Evolutionary conservation across 2,888 invertebrate genomes (phyloP).

Genomic region (Coleophora deauratella): DNA sequence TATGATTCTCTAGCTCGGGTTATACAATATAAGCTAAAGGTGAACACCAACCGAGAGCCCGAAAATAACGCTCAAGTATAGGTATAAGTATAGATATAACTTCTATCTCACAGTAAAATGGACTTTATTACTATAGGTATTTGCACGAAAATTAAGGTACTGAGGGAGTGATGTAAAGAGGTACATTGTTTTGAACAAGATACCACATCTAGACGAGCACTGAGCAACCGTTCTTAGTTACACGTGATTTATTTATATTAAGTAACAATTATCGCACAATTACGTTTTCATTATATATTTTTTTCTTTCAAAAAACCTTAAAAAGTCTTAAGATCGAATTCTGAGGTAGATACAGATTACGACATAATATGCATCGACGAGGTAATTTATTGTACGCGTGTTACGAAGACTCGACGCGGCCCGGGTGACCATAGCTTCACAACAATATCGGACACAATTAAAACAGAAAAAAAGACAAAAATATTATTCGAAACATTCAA

Average conservation of each 20-base stretch:
- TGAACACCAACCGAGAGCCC: constrained; percentile 55
- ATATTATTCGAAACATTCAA: too few species aligned
- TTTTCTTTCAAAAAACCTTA: constrained; percentile 54
- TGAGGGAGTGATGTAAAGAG: constrained; percentile 32
- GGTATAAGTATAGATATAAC: constrained; percentile 48
- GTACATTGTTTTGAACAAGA: constrained; percentile 53
- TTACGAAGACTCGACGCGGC: constrained; percentile 36
- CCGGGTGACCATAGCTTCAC: constrained; percentile 21
- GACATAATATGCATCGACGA: constrained; percentile 67
- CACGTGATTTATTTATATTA: constrained; percentile 59
- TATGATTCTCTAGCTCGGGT: constrained; percentile 61
- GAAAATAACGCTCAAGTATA: constrained; percentile 41
- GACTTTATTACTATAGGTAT: constrained; percentile 38
- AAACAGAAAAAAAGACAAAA: constrained; percentile 15
- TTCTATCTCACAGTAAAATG: constrained; percentile 65
- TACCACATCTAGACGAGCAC: constrained; percentile 50
- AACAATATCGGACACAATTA: constrained; percentile 14
- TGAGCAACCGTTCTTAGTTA: constrained; percentile 64
- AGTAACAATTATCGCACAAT: constrained; percentile 68
- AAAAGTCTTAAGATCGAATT: constrained; percentile 71
- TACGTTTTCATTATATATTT: too few species aligned
- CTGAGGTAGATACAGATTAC: constrained; percentile 58
- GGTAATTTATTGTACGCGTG: constrained; percentile 62
- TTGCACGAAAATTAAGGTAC: constrained; percentile 46
- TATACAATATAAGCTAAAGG: constrained; percentile 52